These are phyloP conservation scores for Onychomys leucogaster DNA, from an alignment of 2,797 vertebrate species.

Conservation along the genomic window DNA sequence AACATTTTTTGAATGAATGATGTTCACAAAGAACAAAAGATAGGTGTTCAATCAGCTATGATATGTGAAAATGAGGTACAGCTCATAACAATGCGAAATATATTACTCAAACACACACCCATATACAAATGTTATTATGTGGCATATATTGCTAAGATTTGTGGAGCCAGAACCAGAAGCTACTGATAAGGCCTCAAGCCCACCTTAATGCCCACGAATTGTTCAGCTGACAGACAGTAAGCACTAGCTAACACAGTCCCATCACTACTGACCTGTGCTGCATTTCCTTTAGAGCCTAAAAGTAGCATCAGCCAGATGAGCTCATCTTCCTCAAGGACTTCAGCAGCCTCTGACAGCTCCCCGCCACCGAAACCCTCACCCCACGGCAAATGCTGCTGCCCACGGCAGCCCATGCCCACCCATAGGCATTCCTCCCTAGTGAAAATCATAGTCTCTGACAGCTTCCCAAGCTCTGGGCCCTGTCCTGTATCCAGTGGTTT, in stretches of 20 bases:
- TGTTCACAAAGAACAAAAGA: neutral
- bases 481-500: neutral
- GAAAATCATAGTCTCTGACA: neutral
- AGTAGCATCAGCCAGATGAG: neutral
- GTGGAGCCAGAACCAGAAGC: neutral
- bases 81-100: neutral
- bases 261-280: neutral
- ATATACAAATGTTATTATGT: neutral
- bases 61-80: neutral
- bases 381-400: no score
- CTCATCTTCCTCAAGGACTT: neutral
- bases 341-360: no score
- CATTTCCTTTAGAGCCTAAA: neutral
- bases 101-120: neutral
- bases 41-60: neutral
- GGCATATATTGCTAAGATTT: neutral
- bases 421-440: neutral
- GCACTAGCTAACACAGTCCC: neutral
- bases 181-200: no score
- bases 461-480: neutral
- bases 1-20: neutral
- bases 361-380: neutral
- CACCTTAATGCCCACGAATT: neutral
- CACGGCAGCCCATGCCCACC: neutral
- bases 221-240: neutral